Evolutionary conservation across 2,797 vertebrate genomes (phyloP), one percentile per base, ranked within the genome.

Genomic region (Myripristis jacobus): DNA sequence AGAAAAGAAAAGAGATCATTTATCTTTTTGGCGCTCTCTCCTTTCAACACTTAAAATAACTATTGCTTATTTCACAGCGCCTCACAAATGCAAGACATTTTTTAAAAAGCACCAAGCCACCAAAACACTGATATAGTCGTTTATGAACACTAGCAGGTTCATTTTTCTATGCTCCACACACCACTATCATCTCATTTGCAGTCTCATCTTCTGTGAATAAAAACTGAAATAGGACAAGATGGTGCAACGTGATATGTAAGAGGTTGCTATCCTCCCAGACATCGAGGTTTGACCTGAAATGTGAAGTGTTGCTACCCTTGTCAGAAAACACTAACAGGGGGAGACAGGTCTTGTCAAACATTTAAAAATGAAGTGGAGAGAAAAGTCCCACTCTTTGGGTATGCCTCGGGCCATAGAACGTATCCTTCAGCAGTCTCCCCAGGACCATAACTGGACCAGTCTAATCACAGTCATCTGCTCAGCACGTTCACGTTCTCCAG

Each of bases 271-370:
- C 56, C 29, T 73, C 29, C 29, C 57, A 73, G 69, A 80, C 70
- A 55, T 66, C 3, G 46, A 22, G 21, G 41, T 66, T 76, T 77
- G 73, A 87, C 81, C 73, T 77, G 66, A 52, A 67, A 59, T 44
- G 62, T 60, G 38, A 73, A 66, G 12, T 53, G 25, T 27, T 71
- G 44, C 59, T 50, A 21, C 51, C 63, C 56, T 62, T 54, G 59
- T 66, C 59, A 48, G 31, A 56, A 50, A 71, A 88, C 29, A 22
- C 52, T 86, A 79, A 85, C 41, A 19, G 8, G 52, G 47, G 56
- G 31, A 61, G 74, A 84, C 81, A 85, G 70, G 54, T 65, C 79
- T 75, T 82, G 84, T 88, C 80, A 81, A 83, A 83, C 31, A 54
- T 72, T 82, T 38, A 79, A 72, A 70, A 51, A 72, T 66, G 67